Evolutionary conservation across 2,797 vertebrate genomes (phyloP), one percentile per base, ranked within the genome.

Genomic region (Danio jaintianensis): DNA sequence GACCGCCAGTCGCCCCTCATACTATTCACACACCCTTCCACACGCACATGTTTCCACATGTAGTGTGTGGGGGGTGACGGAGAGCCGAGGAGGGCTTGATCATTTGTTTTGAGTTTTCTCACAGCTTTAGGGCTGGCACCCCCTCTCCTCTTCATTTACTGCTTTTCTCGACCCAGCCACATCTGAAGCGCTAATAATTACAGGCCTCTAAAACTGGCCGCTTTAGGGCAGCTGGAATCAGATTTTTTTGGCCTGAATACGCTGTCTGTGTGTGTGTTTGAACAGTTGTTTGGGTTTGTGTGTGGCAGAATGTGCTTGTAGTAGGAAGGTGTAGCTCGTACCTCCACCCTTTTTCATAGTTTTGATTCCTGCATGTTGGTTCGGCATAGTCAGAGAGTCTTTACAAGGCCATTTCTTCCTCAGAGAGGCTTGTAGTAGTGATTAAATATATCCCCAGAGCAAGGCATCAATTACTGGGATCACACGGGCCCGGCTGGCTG

Each of bases 31-130:
- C 80, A 81, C 64, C 74, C 68, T 56, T 63, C 43, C 81, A 50
- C 20, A 42, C 66, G 72, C 78, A 67, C 53, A 63, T 18, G 36
- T 55, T 67, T 52, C 47, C 70, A 67, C 61, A 66, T 67, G 81
- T 66, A 78, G 84, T 45, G 10, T 55, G 68, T 64, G 68, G 81
- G 64, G 59, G 73, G 84, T 78, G 4, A 16, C 85, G 82, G 85
- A 85, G 22, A 53, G 56, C 43, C n/a, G 56, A 61, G 83, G 61
- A 82, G 73, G 58, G 83, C 91, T 91, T 92, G 88, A 93, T 96
- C 87, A 95, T 96, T 97, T 95, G 94, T 96, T 96, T 96, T 92
- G 94, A 93, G 93, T 94, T 95, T 95, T 94, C 94, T 95, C 90
- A 93, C 94, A 95, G 95, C 95, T 96, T 91, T 93, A 87, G 93